Percentiles rank a stretch among this genome's conserved stretches.
These are phyloP conservation scores for Anoplopoma fimbria DNA, from an alignment of 2,113 vertebrate genomes.

Conservation along the genomic window DNA sequence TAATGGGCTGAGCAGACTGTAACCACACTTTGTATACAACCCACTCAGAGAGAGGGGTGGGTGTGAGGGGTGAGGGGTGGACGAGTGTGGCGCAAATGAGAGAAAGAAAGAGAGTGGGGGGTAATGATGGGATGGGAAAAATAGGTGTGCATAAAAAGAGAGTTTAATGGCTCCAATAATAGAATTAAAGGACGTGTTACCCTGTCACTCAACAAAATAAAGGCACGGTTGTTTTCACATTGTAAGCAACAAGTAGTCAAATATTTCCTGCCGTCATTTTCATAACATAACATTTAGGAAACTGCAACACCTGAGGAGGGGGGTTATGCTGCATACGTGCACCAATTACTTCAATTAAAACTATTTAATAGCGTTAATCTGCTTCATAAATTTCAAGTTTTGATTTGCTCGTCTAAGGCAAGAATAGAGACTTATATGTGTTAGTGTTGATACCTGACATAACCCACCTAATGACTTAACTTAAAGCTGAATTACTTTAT, in stretches of 20 bases:
- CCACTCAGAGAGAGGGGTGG: conserved; percentile 57
- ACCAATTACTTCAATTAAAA: background rate
- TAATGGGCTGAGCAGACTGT: conserved; percentile 47
- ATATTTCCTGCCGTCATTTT: conserved; percentile 27
- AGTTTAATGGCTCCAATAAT: conserved; percentile 34
- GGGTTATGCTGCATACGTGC: background rate
- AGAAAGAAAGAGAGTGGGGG: conserved; percentile 16
- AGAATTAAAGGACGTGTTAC: conserved; percentile 27
- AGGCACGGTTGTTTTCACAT: conserved; percentile 30
- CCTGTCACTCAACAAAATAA: conserved; percentile 37
- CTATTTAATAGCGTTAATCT: background rate
- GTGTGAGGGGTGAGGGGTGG: conserved; percentile 2
- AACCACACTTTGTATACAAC: conserved; percentile 65
- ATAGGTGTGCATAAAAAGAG: conserved; percentile 7
- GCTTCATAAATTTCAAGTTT: background rate
- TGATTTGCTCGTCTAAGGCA: background rate
- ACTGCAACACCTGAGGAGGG: conserved; percentile 5
- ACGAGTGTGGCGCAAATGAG: conserved; percentile 20
- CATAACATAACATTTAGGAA: conserved; percentile 11
- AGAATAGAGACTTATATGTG: background rate
- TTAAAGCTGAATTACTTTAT: background rate
- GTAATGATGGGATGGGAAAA: conserved; percentile 10
- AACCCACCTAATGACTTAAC: background rate
- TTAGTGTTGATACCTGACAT: no score
- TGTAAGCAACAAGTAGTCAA: conserved; percentile 8